Percentiles rank a stretch among this genome's conserved stretches.
phyloP scores from a whole-genome alignment of 2,113 vertebrate species.

The Hystrix brachyura region DNA sequence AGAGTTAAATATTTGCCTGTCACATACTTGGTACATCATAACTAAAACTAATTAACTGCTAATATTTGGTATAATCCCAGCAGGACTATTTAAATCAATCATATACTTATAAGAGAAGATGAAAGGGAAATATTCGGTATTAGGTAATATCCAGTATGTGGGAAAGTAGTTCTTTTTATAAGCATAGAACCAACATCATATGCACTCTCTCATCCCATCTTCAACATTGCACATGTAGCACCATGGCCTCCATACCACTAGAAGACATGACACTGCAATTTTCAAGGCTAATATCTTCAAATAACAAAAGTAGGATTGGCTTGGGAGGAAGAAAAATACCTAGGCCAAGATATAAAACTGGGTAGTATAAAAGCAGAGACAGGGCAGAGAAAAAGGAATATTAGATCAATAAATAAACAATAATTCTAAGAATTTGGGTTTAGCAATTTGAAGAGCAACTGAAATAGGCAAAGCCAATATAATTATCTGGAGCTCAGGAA shows the following conservation, averaged over 20 bases:
- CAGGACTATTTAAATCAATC: slow-evolving; percentile 37
- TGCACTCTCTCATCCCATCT: background rate
- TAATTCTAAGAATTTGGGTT: background rate
- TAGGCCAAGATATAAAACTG: background rate
- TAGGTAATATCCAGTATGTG: background rate
- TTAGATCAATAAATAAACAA: background rate
- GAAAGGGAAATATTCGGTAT: background rate
- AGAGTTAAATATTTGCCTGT: slow-evolving; percentile 15
- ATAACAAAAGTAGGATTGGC: background rate
- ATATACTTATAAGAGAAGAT: slow-evolving; percentile 21
- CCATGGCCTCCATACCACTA: background rate
- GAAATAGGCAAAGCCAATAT: background rate
- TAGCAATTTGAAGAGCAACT: background rate
- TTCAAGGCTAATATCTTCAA: background rate
- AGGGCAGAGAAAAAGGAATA: background rate
- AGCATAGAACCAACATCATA: background rate
- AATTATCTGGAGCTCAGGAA: background rate
- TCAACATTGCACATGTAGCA: background rate
- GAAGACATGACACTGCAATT: background rate
- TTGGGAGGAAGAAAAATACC: background rate
- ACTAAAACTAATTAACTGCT: slow-evolving; percentile 9
- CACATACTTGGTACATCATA: background rate
- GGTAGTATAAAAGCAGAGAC: background rate
- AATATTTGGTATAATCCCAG: background rate
- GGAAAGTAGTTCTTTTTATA: background rate